These are phyloP conservation scores for Dendrolimus punctatus DNA, from an alignment of 1,140 invertebrate genomes.

Conservation along the genomic window DNA sequence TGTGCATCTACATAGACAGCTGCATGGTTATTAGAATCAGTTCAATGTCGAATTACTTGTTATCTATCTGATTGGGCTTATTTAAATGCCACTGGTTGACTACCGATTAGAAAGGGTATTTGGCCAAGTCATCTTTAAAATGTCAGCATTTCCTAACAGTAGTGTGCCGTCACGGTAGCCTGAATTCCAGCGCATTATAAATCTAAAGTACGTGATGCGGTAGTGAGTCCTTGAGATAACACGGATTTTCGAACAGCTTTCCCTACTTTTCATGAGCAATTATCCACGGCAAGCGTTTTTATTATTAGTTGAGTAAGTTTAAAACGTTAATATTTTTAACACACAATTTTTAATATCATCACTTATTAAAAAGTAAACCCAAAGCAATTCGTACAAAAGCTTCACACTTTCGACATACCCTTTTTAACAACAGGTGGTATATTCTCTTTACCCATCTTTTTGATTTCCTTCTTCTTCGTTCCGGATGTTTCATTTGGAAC, in stretches of 20 bases:
- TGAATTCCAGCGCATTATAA: slow-evolving; percentile 7
- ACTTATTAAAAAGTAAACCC: neutral
- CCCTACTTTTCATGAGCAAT: too few species aligned
- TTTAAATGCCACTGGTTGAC: slow-evolving; percentile 45
- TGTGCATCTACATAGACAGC: slow-evolving; percentile 9
- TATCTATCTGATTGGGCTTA: slow-evolving; percentile 18
- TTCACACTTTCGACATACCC: slow-evolving; percentile 50
- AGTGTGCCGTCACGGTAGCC: neutral
- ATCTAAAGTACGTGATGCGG: neutral
- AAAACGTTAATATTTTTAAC: too few species aligned
- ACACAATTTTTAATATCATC: too few species aligned
- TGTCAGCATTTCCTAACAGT: slow-evolving; percentile 11
- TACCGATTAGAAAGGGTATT: slow-evolving; percentile 18
- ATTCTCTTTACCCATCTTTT: slow-evolving; percentile 60
- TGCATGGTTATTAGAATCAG: slow-evolving; percentile 23
- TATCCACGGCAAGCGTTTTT: too few species aligned
- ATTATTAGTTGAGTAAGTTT: too few species aligned
- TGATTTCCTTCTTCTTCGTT: slow-evolving; percentile 49
- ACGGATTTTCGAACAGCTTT: too few species aligned
- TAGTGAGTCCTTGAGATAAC: neutral
- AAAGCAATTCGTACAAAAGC: slow-evolving; percentile 18
- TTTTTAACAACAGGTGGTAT: slow-evolving; percentile 52
- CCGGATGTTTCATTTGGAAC: slow-evolving; percentile 34
- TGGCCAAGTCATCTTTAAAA: slow-evolving; percentile 15
- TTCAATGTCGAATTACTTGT: slow-evolving; percentile 25